Conservation (phyloP, 2,888 invertebrate species). For the Tachystola acroxantha region DNA sequence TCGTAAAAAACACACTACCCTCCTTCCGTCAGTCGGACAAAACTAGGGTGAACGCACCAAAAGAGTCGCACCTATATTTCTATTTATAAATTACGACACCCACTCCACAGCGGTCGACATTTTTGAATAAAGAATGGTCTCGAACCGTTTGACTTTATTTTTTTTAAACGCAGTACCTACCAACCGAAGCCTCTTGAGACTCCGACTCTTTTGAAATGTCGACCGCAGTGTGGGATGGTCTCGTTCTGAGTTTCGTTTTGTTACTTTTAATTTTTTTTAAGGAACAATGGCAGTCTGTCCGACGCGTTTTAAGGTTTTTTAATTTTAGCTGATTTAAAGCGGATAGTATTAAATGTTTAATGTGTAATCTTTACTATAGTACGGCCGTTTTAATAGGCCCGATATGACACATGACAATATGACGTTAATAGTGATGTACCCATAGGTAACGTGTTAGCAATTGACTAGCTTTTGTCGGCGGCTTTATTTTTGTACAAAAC, state of each 20-base stretch:
- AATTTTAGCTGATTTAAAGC: too few relatives aligned
- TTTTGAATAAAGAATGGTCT: not conserved
- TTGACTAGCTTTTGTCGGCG: too few relatives aligned
- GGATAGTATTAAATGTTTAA: too few relatives aligned
- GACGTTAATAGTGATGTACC: too few relatives aligned
- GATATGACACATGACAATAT: too few relatives aligned
- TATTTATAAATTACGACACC: not conserved
- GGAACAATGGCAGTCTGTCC: conserved; percentile 17
- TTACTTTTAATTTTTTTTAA: conserved; percentile 19
- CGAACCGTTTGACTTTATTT: not conserved
- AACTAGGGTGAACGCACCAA: not conserved
- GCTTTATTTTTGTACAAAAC: too few relatives aligned
- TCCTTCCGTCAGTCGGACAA: too few relatives aligned
- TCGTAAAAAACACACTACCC: too few relatives aligned
- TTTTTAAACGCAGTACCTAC: conserved; percentile 7
- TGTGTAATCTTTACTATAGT: too few relatives aligned
- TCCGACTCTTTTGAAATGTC: conserved; percentile 34
- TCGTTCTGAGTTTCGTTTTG: conserved; percentile 36
- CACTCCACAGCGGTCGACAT: not conserved
- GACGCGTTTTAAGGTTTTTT: too few relatives aligned
- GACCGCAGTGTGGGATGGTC: conserved; percentile 50
- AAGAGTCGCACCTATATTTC: not conserved
- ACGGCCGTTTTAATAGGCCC: too few relatives aligned
- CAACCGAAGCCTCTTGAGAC: conserved; percentile 28
- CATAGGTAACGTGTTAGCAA: too few relatives aligned